phyloP scores from a whole-genome alignment of 2,888 invertebrate species.

The Synanthedon formicaeformis region DNA sequence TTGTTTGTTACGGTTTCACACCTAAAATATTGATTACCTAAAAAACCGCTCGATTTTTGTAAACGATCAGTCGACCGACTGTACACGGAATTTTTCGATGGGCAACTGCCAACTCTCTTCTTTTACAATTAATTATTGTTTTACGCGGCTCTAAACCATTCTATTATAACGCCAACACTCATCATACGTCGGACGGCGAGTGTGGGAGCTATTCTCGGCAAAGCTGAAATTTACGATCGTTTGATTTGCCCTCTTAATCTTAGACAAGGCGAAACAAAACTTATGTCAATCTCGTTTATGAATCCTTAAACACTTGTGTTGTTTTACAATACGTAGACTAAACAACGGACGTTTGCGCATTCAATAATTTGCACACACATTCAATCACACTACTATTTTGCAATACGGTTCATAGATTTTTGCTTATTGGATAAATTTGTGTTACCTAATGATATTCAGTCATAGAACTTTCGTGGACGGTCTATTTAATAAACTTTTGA shows the following conservation, averaged over 20 bases:
- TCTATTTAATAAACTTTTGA: too few relatives aligned
- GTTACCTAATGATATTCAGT: too few relatives aligned
- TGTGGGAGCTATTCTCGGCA: slow-evolving; percentile 37
- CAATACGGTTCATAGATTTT: too few relatives aligned
- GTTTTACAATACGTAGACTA: slow-evolving; percentile 1
- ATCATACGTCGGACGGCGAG: slow-evolving; percentile 20
- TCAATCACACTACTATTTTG: neutral
- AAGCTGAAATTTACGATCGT: slow-evolving; percentile 48
- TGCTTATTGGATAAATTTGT: too few relatives aligned
- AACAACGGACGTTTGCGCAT: neutral
- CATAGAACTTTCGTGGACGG: too few relatives aligned
- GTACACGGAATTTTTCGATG: slow-evolving; percentile 43
- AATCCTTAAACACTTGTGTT: slow-evolving; percentile 24
- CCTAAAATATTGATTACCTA: too few relatives aligned
- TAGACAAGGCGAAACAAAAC: slow-evolving; percentile 38
- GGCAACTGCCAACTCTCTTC: slow-evolving; percentile 52
- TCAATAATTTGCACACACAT: neutral
- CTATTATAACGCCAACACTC: slow-evolving; percentile 52
- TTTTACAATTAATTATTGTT: slow-evolving; percentile 68
- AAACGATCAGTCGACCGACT: slow-evolving; percentile 2
- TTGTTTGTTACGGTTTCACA: too few relatives aligned
- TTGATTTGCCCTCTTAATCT: slow-evolving; percentile 60
- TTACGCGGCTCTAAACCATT: slow-evolving; percentile 57
- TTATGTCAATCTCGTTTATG: slow-evolving; percentile 37
- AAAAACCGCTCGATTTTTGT: too few relatives aligned